These are phyloP conservation scores for Ceramica pisi DNA, from an alignment of 2,888 invertebrate species.

Conservation along the genomic window DNA sequence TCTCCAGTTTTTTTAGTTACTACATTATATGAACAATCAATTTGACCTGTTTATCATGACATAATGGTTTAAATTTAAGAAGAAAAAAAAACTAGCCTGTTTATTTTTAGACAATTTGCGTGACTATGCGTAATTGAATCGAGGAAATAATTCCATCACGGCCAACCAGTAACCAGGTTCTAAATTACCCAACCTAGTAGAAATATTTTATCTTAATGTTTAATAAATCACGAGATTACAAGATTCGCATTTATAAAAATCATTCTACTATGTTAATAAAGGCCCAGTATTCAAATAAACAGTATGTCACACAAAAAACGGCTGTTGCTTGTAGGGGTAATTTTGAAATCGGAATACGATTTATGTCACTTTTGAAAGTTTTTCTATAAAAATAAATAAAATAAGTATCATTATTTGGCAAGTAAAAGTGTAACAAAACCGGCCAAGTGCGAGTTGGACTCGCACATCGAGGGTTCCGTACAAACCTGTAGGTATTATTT, in stretches of 20 bases:
- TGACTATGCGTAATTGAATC: not conserved
- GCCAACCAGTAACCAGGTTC: slow-evolving; percentile 11
- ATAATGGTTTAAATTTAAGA: not conserved
- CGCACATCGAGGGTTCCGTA: too few relatives aligned
- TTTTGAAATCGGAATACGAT: too few relatives aligned
- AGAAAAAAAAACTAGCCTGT: not conserved
- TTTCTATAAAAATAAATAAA: too few relatives aligned
- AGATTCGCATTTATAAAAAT: slow-evolving; percentile 1
- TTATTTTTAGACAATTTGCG: not conserved
- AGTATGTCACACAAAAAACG: slow-evolving; percentile 27
- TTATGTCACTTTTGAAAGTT: too few relatives aligned
- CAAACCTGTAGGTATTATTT: too few relatives aligned
- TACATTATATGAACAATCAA: too few relatives aligned
- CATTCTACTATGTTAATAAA: slow-evolving; percentile 20
- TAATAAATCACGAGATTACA: slow-evolving; percentile 19
- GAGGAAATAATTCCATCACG: slow-evolving; percentile 11
- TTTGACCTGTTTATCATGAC: too few relatives aligned
- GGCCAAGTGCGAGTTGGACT: too few relatives aligned
- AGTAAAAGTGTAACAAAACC: too few relatives aligned
- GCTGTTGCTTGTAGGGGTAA: too few relatives aligned
- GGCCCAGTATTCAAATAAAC: slow-evolving; percentile 15
- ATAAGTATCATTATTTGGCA: too few relatives aligned
- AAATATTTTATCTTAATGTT: slow-evolving; percentile 6
- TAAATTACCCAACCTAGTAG: not conserved
- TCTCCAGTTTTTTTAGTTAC: too few relatives aligned